Evolutionary conservation across 2,888 invertebrate species (phyloP), one percentile per base, ranked within the genome.

Genomic region (Physocephala rufipes): DNA sequence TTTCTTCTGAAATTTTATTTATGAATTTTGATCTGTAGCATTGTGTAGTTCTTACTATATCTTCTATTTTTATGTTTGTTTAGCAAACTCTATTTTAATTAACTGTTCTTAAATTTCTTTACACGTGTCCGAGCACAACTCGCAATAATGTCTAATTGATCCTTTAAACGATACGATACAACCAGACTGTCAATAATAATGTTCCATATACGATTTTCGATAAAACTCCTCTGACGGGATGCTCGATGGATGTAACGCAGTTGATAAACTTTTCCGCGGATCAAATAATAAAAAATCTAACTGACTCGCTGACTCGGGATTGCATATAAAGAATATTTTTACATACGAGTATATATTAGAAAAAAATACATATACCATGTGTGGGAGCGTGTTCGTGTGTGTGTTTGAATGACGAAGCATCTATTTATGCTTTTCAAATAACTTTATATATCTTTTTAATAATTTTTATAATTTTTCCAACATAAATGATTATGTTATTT

Each of bases 11-110:
- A 36, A 51, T 68, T 68, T 62, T 68, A 62, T 68, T 62, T 16
- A 62, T 62, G 68, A 68, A 68, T 51, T 62, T 68, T 68, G 67
- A 30, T 36, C 47, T 68, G 62, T 68, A 51, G 68, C 68, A 68
- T 55, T 62, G 51, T 51, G 62, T 62, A 51, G 21, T 36, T 55
- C 55, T 55, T 66, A 16, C 36, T 47, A 47, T 45, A 21, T 66
- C 24, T n/a, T 53, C 19, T 67, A 55, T n/a, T n/a, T n/a, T 36
- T 26, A 24, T 45, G 58, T 65, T 30, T 26, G 49, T 30, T 51
- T 51, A 51, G 51, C 65, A 65, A 65, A 30, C 21, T 61, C 61
- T 61, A 43, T 65, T 51, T 65, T 63, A 47, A 65, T 65, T 65
- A 51, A 51, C 58, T 28, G 28, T 58, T 24, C 24, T 58, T 12